Conservation (phyloP, 2,888 invertebrate genomes). For the Coenonympha glycerion region DNA sequence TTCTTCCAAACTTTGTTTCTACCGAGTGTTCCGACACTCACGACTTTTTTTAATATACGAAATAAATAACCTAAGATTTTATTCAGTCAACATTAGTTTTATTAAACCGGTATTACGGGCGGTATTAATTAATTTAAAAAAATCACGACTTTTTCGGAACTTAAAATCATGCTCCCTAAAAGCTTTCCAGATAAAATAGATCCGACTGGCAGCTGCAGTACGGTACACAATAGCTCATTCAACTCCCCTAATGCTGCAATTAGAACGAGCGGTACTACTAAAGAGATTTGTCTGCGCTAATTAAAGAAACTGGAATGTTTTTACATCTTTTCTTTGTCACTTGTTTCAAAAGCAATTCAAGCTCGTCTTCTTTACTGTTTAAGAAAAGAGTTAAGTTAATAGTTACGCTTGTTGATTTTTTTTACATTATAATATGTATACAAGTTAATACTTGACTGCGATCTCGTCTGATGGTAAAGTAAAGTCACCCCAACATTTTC, state of each 20-base stretch:
- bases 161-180: constrained; percentile 43
- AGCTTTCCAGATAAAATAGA: constrained; percentile 59
- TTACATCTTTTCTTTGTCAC: constrained; percentile 19
- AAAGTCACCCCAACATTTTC: no score
- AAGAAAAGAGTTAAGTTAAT: background rate
- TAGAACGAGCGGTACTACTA: constrained; percentile 58
- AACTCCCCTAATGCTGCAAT: constrained; percentile 62
- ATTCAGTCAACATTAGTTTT: no score
- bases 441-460: no score
- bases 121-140: constrained; percentile 5
- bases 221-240: constrained; percentile 56
- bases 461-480: no score
- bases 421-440: no score
- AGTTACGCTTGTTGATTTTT: background rate
- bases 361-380: background rate
- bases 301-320: constrained; percentile 54
- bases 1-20: no score
- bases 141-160: constrained; percentile 26
- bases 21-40: no score
- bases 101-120: background rate
- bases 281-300: constrained; percentile 67
- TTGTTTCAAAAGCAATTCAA: constrained; percentile 6
- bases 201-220: constrained; percentile 30
- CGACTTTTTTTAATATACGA: no score
- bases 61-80: no score